Percentiles rank a stretch among this genome's conserved stretches.
Conservation (phyloP, 2,888 invertebrate genomes). For the Parnassius mnemosyne region DNA sequence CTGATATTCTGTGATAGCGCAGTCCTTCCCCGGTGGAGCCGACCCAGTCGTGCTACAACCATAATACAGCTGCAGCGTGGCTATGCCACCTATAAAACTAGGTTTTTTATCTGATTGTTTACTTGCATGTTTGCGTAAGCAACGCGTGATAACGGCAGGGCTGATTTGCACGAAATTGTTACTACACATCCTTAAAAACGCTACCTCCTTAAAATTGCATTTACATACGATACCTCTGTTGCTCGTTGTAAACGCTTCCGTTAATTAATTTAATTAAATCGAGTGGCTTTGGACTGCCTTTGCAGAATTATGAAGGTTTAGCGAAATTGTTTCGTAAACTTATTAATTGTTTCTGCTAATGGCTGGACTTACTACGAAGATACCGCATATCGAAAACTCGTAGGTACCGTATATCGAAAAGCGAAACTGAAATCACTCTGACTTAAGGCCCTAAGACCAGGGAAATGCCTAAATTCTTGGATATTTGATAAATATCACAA, state of each 20-base stretch:
- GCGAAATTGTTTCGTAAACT: conserved; percentile 29
- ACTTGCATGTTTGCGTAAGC: too few species aligned
- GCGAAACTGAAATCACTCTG: not conserved
- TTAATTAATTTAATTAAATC: conserved; percentile 68
- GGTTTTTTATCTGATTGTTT: too few species aligned
- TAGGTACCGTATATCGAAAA: conserved; percentile 2
- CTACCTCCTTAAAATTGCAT: conserved; percentile 26
- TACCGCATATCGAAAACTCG: conserved; percentile 4
- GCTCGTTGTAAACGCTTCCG: conserved; percentile 44
- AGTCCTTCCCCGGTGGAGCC: too few species aligned
- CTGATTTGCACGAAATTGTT: too few species aligned
- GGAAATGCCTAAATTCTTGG: too few species aligned
- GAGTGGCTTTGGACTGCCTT: conserved; percentile 36
- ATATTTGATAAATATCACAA: too few species aligned
- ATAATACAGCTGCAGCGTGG: too few species aligned
- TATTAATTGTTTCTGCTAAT: conserved; percentile 24
- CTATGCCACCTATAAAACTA: too few species aligned
- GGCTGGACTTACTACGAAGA: not conserved
- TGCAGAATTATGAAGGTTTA: conserved; percentile 35
- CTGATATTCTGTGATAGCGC: too few species aligned
- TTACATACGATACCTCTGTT: conserved; percentile 38
- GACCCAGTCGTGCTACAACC: too few species aligned
- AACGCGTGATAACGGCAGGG: too few species aligned
- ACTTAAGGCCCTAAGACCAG: too few species aligned
- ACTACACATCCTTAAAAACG: conserved; percentile 12